Base-by-base conservation (phyloP, 1,140 invertebrate species). In the Dryas iulia region DNA sequence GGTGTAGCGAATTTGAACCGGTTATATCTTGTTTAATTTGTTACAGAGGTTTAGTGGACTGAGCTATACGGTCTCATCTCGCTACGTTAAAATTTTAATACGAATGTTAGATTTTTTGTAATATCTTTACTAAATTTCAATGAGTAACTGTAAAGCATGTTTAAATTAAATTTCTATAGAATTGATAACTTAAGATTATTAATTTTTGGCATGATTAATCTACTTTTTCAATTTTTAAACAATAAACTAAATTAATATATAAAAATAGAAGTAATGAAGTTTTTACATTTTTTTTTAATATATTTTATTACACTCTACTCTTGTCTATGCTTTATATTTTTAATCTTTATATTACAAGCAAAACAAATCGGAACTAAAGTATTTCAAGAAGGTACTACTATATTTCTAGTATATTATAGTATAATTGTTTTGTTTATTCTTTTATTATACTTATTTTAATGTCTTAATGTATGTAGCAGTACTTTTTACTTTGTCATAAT, bases 361-460 rank as follows among this genome's bases (percentile, higher is more conserved):
- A 86, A 74, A 79, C 81, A 90, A 90, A 66, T 76, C 74, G 83
- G 87, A 90, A 74, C 54, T 84, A 74, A 90, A 88, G 69, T 87
- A 88, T 79, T 85, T 82, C 71, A 90, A 86, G 69, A 90, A 90
- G 87, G 87, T 90, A 90, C 77, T 72, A 59, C 8, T 47, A 11
- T 65, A 47, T 59, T 30, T 47, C 25, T 7, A 11, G 1, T 47
- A 14, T 47, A 14, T 14, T 11, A 14, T 14, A 14, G 3, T 47
- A 14, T 47, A 47, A 1, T 47, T 47, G n/a, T n/a, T n/a, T n/a
- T n/a, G n/a, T n/a, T n/a, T n/a, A n/a, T n/a, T n/a, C n/a, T n/a
- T n/a, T n/a, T n/a, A n/a, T n/a, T n/a, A n/a, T n/a, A n/a, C n/a
- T n/a, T n/a, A n/a, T n/a, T n/a, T n/a, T n/a, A n/a, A n/a, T n/a